A percentile compares a stretch with the other conserved stretches of the same genome.
Evolutionary conservation across 2,797 vertebrate species (phyloP).

Genomic region (Margarornis squamiger): DNA sequence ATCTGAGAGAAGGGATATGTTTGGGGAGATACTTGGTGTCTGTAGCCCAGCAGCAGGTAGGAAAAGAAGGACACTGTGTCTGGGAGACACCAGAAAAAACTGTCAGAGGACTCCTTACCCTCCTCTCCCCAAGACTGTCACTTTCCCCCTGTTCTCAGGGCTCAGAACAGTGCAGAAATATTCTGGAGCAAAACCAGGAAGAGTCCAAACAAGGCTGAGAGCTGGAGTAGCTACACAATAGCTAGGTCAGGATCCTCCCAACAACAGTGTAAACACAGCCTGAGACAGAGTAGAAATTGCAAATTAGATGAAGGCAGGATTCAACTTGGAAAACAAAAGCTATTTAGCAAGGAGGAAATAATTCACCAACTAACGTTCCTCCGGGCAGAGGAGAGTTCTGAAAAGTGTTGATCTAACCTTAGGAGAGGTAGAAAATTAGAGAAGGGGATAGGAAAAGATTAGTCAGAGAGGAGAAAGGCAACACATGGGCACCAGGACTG

Average conservation of each 20-base stretch:
- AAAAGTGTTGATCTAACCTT: background rate
- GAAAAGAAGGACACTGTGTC: background rate
- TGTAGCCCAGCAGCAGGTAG: background rate
- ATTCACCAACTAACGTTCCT: background rate
- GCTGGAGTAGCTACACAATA: background rate
- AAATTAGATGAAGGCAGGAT: background rate
- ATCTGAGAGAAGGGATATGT: background rate
- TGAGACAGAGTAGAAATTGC: background rate
- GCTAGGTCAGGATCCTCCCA: background rate
- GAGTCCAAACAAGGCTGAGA: background rate
- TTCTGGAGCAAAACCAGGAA: background rate
- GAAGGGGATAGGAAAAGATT: background rate
- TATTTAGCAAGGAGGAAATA: background rate
- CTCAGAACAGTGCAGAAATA: background rate
- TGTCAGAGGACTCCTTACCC: background rate
- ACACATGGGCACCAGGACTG: accelerated
- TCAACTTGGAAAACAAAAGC: background rate
- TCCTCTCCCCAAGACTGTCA: background rate
- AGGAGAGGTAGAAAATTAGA: background rate
- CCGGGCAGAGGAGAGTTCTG: background rate
- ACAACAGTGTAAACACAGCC: background rate
- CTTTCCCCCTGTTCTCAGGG: background rate
- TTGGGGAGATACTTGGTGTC: background rate
- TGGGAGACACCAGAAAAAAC: background rate
- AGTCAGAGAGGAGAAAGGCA: background rate